These are phyloP conservation scores for Heteromormyrus szaboi DNA, from an alignment of 2,797 vertebrate species.

Conservation along the genomic window DNA sequence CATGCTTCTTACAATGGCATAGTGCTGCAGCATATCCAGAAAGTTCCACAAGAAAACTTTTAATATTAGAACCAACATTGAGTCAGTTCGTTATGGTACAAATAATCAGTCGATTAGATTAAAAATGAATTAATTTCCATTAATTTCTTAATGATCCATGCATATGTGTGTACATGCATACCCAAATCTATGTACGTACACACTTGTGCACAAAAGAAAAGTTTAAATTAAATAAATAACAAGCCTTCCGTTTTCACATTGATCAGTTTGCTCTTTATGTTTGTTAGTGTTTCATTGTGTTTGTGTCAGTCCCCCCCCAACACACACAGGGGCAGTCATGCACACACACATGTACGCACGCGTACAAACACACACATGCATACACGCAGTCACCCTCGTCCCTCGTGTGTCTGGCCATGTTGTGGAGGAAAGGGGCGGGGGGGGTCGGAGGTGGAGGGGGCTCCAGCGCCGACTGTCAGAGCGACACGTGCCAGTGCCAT, in stretches of 20 bases:
- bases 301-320: neutral
- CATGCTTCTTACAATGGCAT: constrained; percentile 46
- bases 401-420: constrained; percentile 29
- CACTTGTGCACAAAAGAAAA: constrained; percentile 25
- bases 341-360: neutral
- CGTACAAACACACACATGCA: neutral
- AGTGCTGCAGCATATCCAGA: constrained; percentile 32
- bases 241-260: constrained; percentile 17
- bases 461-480: constrained; percentile 39
- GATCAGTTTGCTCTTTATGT: constrained; percentile 1
- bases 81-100: constrained; percentile 48
- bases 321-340: constrained; percentile 4
- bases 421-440: constrained; percentile 32
- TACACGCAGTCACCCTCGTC: constrained; percentile 17
- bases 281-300: neutral
- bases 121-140: constrained; percentile 36
- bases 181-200: constrained; percentile 35
- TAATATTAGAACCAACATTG: constrained; percentile 41
- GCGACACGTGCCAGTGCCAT: constrained; percentile 42
- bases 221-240: constrained; percentile 31
- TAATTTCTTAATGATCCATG: constrained; percentile 38
- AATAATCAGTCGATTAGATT: constrained; percentile 43
- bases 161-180: constrained; percentile 19
- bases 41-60: constrained; percentile 45
- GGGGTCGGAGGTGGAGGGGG: constrained; percentile 25